Evolutionary conservation across 2,888 invertebrate species (phyloP).

Genomic region (Cyrtodaria siliqua): DNA sequence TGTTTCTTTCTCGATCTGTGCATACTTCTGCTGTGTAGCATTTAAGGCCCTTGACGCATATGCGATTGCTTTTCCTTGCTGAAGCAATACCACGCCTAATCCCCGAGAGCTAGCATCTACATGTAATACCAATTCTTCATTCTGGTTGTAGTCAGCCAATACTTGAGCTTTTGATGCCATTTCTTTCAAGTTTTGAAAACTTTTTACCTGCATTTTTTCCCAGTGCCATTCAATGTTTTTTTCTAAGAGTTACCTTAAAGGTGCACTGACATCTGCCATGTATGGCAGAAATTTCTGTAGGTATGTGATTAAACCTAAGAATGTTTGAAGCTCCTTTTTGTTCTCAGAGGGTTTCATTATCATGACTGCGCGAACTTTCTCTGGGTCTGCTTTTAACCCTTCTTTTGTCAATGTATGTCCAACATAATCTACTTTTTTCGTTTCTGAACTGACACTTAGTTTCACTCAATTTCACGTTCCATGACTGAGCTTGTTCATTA

Average conservation of each 20-base stretch:
- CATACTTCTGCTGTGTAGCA: conserved; percentile 41
- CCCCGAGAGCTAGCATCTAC: conserved; percentile 65
- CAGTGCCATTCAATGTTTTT: conserved; percentile 37
- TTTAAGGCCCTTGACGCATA: conserved; percentile 56
- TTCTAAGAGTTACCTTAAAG: conserved; percentile 29
- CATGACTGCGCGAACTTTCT: conserved; percentile 33
- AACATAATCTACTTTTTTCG: conserved; percentile 21
- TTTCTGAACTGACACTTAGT: conserved; percentile 18
- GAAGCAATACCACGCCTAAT: conserved; percentile 56
- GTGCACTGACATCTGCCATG: conserved; percentile 37
- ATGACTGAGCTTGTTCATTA: conserved; percentile 12
- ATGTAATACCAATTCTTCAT: conserved; percentile 26
- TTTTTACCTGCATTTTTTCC: conserved; percentile 26
- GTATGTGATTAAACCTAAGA: conserved; percentile 40
- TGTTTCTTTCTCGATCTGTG: conserved; percentile 60
- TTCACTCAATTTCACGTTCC: conserved; percentile 26
- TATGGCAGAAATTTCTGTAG: conserved; percentile 40
- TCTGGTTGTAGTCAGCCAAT: conserved; percentile 31
- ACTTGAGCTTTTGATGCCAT: conserved; percentile 30
- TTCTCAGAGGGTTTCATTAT: conserved; percentile 31
- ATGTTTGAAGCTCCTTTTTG: conserved; percentile 19
- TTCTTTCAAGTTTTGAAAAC: conserved; percentile 31
- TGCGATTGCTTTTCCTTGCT: conserved; percentile 46
- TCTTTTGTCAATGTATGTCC: conserved; percentile 23
- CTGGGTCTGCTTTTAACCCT: conserved; percentile 31